These are phyloP conservation scores for Menura novaehollandiae DNA, from an alignment of 2,113 vertebrate genomes.

Conservation along the genomic window DNA sequence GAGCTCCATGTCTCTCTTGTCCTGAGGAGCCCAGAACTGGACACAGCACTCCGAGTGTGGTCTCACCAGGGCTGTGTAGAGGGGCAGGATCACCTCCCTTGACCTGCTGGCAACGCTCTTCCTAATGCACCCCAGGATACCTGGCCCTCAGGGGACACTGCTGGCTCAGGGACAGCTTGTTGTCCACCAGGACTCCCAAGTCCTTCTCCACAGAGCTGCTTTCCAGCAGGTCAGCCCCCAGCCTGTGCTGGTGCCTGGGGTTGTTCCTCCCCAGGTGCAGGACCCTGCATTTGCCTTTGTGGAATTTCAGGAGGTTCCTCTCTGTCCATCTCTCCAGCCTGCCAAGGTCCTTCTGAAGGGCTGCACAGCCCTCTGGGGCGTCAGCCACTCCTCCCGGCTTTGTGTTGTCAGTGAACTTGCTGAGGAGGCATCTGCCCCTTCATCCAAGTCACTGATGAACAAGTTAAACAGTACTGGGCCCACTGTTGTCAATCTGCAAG, in stretches of 20 bases:
- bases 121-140: no score
- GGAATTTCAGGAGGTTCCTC: not conserved
- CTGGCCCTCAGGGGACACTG: not conserved
- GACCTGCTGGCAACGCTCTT: not conserved
- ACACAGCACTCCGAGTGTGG: not conserved
- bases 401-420: not conserved
- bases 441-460: not conserved
- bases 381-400: not conserved
- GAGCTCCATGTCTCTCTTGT: not conserved
- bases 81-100: not conserved
- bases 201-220: not conserved
- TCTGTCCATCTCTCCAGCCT: not conserved
- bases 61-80: not conserved
- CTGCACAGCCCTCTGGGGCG: not conserved
- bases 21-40: not conserved
- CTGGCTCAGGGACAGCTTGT: not conserved
- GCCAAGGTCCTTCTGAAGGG: rapidly evolving
- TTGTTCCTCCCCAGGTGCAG: rapidly evolving
- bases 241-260: not conserved
- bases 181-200: not conserved
- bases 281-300: rapidly evolving
- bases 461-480: not conserved
- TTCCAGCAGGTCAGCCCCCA: not conserved
- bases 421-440: not conserved
- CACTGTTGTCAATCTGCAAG: not conserved